These are phyloP conservation scores for Asobara japonica DNA, from an alignment of 1,140 invertebrate species.

Conservation along the genomic window DNA sequence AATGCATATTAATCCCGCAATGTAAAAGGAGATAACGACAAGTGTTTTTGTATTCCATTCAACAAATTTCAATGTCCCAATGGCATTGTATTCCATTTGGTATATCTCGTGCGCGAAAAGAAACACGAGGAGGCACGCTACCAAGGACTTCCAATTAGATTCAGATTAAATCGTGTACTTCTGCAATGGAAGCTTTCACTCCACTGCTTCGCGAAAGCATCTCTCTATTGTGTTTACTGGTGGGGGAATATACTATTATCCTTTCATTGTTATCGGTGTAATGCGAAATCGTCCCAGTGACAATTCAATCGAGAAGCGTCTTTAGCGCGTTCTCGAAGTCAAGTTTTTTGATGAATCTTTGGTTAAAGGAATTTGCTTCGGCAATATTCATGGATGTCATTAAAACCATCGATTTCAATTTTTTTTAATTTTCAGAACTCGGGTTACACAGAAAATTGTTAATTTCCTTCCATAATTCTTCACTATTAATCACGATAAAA, in stretches of 20 bases:
- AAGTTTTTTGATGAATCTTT: too few species aligned
- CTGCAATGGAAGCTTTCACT: slow-evolving; percentile 9
- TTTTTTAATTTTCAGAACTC: too few species aligned
- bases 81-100: background rate
- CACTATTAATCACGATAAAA: too few species aligned
- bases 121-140: slow-evolving; percentile 1
- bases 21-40: background rate
- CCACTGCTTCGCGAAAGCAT: background rate
- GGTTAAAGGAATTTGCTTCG: too few species aligned
- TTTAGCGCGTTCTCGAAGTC: background rate
- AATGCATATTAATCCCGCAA: background rate
- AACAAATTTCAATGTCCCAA: background rate
- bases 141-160: slow-evolving; percentile 38
- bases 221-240: background rate
- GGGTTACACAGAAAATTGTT: too few species aligned
- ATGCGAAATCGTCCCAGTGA: background rate
- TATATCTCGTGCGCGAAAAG: background rate
- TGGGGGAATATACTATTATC: slow-evolving; percentile 7
- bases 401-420: too few species aligned
- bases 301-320: slow-evolving; percentile 18
- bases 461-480: too few species aligned
- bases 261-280: slow-evolving; percentile 1
- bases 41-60: background rate
- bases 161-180: slow-evolving; percentile 34
- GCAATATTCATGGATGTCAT: too few species aligned